A percentile compares a stretch with the other conserved stretches of the same genome.
Evolutionary conservation across 2,888 invertebrate genomes (phyloP).

Genomic region (Eupithecia pulchellata): DNA sequence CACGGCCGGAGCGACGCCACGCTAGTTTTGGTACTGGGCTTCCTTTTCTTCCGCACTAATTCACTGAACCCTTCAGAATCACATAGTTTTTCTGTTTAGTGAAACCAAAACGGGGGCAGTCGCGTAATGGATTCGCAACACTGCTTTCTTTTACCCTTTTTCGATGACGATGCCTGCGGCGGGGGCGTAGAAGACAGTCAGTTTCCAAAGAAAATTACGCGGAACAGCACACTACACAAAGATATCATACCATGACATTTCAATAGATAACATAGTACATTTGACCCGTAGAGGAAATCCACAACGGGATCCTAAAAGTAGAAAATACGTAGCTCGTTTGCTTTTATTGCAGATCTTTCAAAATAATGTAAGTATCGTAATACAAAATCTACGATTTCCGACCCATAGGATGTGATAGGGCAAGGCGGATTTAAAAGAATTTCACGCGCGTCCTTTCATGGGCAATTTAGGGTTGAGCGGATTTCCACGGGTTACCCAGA

Average conservation of each 20-base stretch:
- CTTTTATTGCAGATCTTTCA: not conserved
- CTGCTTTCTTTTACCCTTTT: too few species aligned
- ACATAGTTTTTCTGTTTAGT: too few species aligned
- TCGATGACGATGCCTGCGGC: too few species aligned
- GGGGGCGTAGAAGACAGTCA: too few species aligned
- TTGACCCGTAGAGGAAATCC: not conserved
- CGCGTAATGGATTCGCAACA: too few species aligned
- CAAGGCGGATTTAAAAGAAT: conserved; percentile 8
- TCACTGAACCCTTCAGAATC: too few species aligned
- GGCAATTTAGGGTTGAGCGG: conserved; percentile 11
- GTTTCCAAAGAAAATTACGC: too few species aligned
- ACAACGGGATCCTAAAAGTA: not conserved
- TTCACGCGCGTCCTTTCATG: not conserved
- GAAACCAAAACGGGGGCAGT: too few species aligned
- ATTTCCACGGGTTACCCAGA: conserved; percentile 4
- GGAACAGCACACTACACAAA: not conserved
- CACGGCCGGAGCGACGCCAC: too few species aligned
- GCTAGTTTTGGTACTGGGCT: too few species aligned
- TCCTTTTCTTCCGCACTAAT: too few species aligned
- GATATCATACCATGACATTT: too few species aligned
- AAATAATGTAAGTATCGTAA: conserved; percentile 9
- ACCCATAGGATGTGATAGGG: conserved; percentile 1
- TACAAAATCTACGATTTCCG: not conserved
- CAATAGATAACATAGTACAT: not conserved
- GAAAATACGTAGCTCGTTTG: not conserved